Percentiles rank a stretch among this genome's conserved stretches.
phyloP scores from a whole-genome alignment of 2,113 vertebrate genomes.

The Ginglymostoma cirratum region DNA sequence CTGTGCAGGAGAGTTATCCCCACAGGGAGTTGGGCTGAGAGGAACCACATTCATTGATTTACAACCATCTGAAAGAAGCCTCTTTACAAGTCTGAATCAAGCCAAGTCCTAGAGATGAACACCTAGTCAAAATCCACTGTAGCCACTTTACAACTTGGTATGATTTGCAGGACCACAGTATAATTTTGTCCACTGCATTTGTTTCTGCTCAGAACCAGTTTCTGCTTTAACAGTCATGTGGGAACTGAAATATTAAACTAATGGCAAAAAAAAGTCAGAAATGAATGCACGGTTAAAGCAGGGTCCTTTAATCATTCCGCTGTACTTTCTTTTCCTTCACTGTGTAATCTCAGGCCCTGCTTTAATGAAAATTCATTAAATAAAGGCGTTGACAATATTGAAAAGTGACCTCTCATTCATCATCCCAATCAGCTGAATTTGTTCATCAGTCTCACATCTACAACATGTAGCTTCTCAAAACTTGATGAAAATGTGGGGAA shows the following conservation, averaged over 20 bases:
- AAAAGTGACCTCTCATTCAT: not conserved
- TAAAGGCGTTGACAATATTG: not conserved
- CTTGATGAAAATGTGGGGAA: not conserved
- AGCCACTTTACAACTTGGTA: not conserved
- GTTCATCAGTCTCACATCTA: not conserved
- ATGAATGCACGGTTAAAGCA: not conserved
- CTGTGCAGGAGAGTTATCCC: not conserved
- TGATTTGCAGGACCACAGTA: not conserved
- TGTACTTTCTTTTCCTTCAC: not conserved
- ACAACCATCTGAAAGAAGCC: not conserved
- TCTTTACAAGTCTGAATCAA: not conserved
- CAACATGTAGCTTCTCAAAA: not conserved
- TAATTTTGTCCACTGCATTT: not conserved
- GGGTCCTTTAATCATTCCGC: not conserved
- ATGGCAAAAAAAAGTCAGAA: not conserved
- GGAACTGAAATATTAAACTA: not conserved
- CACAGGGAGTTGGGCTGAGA: not conserved
- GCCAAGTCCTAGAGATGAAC: not conserved
- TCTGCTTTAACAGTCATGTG: not conserved
- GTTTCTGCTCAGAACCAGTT: not conserved
- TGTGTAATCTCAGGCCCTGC: not conserved
- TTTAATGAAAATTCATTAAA: slow-evolving; percentile 10
- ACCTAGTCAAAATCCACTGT: not conserved
- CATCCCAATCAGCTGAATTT: not conserved
- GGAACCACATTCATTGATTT: not conserved